Percentiles rank a stretch among this genome's conserved stretches.
phyloP scores from a whole-genome alignment of 2,797 vertebrate genomes.

The Siniperca scherzeri region DNA sequence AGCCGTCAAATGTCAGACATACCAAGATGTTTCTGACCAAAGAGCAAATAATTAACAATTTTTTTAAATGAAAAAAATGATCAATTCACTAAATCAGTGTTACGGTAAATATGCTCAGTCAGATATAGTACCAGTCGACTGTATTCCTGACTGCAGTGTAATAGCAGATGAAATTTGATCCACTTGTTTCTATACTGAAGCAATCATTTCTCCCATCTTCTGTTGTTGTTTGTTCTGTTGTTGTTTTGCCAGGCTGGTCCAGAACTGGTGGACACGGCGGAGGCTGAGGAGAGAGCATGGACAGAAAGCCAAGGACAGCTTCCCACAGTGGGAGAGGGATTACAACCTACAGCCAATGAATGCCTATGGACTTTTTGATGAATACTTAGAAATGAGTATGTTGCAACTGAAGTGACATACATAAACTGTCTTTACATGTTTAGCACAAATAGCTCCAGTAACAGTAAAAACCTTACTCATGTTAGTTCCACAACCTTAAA shows the following conservation, averaged over 20 bases:
- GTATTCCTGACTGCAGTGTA: not conserved
- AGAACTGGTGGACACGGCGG: conserved; percentile 95
- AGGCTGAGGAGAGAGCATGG: conserved; percentile 90
- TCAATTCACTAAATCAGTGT: not conserved
- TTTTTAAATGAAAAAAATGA: not conserved
- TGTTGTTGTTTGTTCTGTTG: not conserved
- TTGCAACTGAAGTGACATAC: not conserved
- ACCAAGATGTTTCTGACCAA: not conserved
- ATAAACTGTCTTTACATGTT: not conserved
- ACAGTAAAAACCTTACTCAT: not conserved
- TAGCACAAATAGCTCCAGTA: not conserved
- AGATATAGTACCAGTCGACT: not conserved
- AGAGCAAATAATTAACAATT: not conserved
- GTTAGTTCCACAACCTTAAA: not conserved
- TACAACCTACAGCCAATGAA: conserved; percentile 95
- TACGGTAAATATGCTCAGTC: not conserved
- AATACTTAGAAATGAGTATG: conserved; percentile 97
- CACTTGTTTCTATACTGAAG: not conserved
- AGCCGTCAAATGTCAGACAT: not conserved
- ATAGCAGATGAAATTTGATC: not conserved
- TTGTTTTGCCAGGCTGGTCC: conserved; percentile 86
- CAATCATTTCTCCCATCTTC: rapidly evolving
- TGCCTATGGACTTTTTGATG: conserved; percentile 94
- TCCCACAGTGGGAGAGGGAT: conserved; percentile 96
- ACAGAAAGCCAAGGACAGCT: conserved; percentile 85